Base-by-base conservation (phyloP, 2,888 invertebrate genomes). In the Branchellion lobata region DNA sequence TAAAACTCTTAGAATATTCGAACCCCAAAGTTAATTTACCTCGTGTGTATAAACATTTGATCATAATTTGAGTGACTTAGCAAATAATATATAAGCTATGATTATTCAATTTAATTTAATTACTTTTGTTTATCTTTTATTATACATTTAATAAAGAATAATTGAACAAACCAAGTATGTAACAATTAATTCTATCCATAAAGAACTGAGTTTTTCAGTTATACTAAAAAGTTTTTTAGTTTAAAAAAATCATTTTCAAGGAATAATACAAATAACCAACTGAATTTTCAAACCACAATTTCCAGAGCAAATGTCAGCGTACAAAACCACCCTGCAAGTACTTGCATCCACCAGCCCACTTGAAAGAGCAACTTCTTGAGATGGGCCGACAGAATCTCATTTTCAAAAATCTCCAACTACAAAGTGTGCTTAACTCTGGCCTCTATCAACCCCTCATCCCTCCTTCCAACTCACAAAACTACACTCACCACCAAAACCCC, bases 271-370 rank as follows among this genome's bases (percentile, higher is more conserved):
- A 47, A 47, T 14, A 47, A 14, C 8, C 8, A 47, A 47, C 8
- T 47, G 8, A 47, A 47, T 47, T 14, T 47, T 47, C 47, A 47
- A 18, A 47, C 47, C 47, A 47, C 8, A 14, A 47, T 47, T 47
- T 47, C 33, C 51, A 79, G 79, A 75, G 79, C 51, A 79, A 79
- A 51, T 79, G 79, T 68, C 75, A 74, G 75, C 53, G 79, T 27
- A 75, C 34, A 53, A 79, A 74, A 29, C 79, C 79, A 40, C 79
- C 79, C 0, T 79, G 79, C 53, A 79, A 79, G 57, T 79, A 79
- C 40, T 75, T 79, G 29, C 79, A 79, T 75, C 79, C 79, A 36
- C 79, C 79, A 21, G 34, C 75, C 24, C 79, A 79, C 47, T 68
- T 79, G 21, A 74, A 53, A 33, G 79, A 79, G 11, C 79, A 79